These are phyloP conservation scores for Bubo scandiacus DNA, from an alignment of 2,113 vertebrate species.

Conservation along the genomic window DNA sequence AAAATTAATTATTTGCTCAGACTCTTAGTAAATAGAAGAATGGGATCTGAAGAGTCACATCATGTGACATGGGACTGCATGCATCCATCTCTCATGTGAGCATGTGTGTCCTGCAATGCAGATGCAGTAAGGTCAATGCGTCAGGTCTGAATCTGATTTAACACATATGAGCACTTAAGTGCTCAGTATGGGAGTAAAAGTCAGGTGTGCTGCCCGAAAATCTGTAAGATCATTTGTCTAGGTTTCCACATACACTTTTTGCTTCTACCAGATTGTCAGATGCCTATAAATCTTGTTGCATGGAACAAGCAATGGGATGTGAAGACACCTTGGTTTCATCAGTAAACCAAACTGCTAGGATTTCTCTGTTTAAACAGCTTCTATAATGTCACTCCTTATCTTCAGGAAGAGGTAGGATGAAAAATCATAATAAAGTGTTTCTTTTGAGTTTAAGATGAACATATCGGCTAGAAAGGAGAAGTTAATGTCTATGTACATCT, in stretches of 20 bases:
- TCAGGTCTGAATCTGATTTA: background rate
- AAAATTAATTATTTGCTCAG: background rate
- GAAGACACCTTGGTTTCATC: background rate
- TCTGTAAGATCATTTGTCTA: background rate
- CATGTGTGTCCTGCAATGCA: background rate
- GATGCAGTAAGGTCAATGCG: background rate
- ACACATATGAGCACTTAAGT: accelerated
- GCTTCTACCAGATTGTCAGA: background rate
- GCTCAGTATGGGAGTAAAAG: background rate
- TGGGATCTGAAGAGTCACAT: background rate
- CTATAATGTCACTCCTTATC: background rate
- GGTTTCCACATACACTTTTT: background rate
- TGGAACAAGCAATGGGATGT: background rate
- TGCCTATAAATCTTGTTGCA: background rate
- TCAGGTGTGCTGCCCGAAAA: background rate
- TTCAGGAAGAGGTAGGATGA: background rate
- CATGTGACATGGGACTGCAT: too few species aligned
- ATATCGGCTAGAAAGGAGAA: background rate
- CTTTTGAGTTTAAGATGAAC: background rate
- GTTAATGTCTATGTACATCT: background rate
- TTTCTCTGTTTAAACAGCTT: background rate
- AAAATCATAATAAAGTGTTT: background rate
- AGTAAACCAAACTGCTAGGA: background rate
- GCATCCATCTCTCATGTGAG: background rate
- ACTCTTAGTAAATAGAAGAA: background rate